Evolutionary conservation across 2,113 vertebrate genomes (phyloP).

Genomic region (Sminthopsis crassicaudata): DNA sequence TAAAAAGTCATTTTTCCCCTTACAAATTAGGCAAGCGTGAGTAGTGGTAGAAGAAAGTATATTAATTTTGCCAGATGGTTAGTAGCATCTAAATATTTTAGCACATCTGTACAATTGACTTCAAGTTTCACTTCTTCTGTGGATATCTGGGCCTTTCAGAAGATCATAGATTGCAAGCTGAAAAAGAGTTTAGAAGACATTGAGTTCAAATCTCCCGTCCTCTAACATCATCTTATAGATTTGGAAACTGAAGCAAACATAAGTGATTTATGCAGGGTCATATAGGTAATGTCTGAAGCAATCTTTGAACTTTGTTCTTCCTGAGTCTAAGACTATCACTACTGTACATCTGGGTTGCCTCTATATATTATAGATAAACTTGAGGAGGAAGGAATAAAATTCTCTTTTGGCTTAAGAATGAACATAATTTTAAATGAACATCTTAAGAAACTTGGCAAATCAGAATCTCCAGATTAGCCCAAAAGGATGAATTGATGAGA

Average conservation of each 20-base stretch:
- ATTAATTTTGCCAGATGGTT: neutral
- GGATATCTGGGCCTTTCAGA: neutral
- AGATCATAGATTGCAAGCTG: neutral
- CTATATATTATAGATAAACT: neutral
- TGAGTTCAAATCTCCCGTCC: neutral
- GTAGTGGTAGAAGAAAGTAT: neutral
- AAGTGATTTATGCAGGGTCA: neutral
- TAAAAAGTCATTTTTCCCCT: neutral
- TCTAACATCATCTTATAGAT: neutral
- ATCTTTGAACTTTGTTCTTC: neutral
- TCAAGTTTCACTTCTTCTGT: neutral
- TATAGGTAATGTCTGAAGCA: neutral
- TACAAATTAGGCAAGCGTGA: neutral
- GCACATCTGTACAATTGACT: neutral
- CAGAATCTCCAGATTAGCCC: constrained; percentile 35
- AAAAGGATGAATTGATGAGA: constrained; percentile 55
- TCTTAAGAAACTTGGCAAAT: constrained; percentile 48
- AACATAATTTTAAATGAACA: constrained; percentile 60
- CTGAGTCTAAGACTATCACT: neutral
- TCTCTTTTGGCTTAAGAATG: constrained; percentile 65
- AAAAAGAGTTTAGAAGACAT: neutral
- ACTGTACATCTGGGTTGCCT: neutral
- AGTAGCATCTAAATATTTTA: neutral
- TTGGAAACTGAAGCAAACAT: neutral
- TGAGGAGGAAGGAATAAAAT: constrained; percentile 52